A percentile compares a stretch with the other conserved stretches of the same genome.
Conservation (phyloP, 2,888 invertebrate species). For the Sturmia bella region DNA sequence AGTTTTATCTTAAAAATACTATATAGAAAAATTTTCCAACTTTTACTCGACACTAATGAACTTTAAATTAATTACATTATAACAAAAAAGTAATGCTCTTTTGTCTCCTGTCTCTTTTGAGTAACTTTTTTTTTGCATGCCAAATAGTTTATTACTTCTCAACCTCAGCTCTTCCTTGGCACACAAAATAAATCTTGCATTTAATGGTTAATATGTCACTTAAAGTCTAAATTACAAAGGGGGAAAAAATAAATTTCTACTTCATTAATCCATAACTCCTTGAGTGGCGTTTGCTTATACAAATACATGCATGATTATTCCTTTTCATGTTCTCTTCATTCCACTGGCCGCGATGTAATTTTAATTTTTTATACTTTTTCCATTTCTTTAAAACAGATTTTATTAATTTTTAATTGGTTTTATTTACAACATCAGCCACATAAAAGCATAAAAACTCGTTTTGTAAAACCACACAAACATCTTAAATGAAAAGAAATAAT, state of each 20-base stretch:
- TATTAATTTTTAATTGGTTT: slow-evolving; percentile 78
- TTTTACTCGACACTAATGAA: no score
- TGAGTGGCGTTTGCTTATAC: background rate
- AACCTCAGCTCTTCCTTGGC: background rate
- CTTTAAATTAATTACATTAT: no score
- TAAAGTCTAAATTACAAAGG: slow-evolving; percentile 25
- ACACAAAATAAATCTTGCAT: slow-evolving; percentile 53
- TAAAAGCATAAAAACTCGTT: slow-evolving; percentile 27
- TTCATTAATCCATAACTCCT: slow-evolving; percentile 22
- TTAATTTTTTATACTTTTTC: slow-evolving; percentile 21
- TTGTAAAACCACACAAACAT: slow-evolving; percentile 6
- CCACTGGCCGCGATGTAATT: background rate
- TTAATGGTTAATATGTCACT: slow-evolving; percentile 60
- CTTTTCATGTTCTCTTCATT: slow-evolving; percentile 39
- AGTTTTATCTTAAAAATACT: no score
- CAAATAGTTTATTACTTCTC: no score
- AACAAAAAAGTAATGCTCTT: no score
- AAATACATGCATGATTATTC: background rate
- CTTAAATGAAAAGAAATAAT: slow-evolving; percentile 36
- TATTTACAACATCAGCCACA: slow-evolving; percentile 70
- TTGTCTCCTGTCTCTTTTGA: no score
- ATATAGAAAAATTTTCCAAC: no score
- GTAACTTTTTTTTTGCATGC: no score
- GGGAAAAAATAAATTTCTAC: slow-evolving; percentile 18
- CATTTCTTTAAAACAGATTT: slow-evolving; percentile 73